Evolutionary conservation across 30 jellyfish, hydroid and myxozoan genomes (phyloP).

Genomic region (Aurelia aurita): DNA sequence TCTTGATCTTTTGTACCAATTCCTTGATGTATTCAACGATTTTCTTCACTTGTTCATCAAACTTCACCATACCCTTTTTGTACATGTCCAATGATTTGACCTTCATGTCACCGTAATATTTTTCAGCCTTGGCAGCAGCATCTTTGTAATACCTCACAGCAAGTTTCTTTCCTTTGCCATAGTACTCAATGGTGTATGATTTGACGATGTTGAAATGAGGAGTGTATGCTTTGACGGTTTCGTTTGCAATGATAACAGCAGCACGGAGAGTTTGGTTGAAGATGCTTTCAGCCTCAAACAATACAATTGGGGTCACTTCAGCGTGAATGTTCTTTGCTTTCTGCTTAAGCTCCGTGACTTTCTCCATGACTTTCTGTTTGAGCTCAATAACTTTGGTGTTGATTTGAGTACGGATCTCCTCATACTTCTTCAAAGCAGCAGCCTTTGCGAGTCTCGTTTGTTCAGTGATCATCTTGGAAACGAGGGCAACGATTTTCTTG

Average conservation of each 20-base stretch:
- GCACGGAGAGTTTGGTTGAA: slow-evolving; percentile 96
- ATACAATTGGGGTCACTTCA: slow-evolving; percentile 78
- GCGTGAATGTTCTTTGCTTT: slow-evolving; percentile 59
- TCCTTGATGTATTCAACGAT: slow-evolving; percentile 43
- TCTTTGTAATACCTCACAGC: slow-evolving; percentile 61
- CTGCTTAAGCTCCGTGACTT: slow-evolving; percentile 42
- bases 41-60: slow-evolving; percentile 62
- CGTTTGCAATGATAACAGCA: slow-evolving; percentile 86
- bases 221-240: slow-evolving; percentile 82
- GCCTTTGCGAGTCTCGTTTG: slow-evolving; percentile 38
- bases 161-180: slow-evolving; percentile 21
- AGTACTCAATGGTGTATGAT: slow-evolving; percentile 43
- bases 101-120: slow-evolving; percentile 50
- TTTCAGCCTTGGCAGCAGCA: slow-evolving; percentile 29
- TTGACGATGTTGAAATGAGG: slow-evolving; percentile 88
- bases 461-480: slow-evolving; percentile 32
- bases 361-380: slow-evolving; percentile 22
- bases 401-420: slow-evolving; percentile 17
- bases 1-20: slow-evolving; percentile 57
- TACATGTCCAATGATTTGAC: slow-evolving; percentile 60
- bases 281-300: slow-evolving; percentile 87
- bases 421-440: slow-evolving; percentile 48
- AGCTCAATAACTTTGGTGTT: slow-evolving; percentile 39
- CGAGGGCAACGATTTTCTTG: slow-evolving; percentile 53
- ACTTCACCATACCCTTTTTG: slow-evolving; percentile 60